Conservation (phyloP, 2,888 invertebrate genomes). For the Hydrotaea diabolus region DNA sequence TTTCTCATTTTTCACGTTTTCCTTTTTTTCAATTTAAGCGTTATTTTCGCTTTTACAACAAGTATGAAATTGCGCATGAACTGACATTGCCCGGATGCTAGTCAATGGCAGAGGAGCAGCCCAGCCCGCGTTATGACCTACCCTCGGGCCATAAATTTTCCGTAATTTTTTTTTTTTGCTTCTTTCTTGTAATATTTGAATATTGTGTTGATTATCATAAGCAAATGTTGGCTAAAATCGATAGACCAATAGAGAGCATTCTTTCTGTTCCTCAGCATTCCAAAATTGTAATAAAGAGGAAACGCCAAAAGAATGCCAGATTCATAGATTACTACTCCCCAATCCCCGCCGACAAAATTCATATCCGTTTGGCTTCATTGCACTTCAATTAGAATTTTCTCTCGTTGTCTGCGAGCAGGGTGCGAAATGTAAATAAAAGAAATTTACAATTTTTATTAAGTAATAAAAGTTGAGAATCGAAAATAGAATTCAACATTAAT, state of each 20-base stretch:
- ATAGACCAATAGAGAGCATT: conserved; percentile 17
- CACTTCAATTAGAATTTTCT: background rate
- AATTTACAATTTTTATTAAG: conserved; percentile 22
- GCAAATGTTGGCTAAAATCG: conserved; percentile 38
- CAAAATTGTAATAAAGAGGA: background rate
- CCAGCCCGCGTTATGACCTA: background rate
- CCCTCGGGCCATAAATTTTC: background rate
- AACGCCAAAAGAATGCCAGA: background rate
- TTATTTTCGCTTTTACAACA: background rate
- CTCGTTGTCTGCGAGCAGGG: background rate
- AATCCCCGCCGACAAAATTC: background rate
- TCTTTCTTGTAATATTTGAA: conserved; percentile 36
- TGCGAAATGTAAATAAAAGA: background rate
- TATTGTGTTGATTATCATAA: conserved; percentile 53
- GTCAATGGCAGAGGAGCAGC: background rate
- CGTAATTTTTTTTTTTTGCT: background rate
- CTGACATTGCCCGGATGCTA: background rate
- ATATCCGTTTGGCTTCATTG: background rate
- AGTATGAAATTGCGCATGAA: background rate
- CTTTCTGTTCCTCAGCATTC: background rate
- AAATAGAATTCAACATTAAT: background rate
- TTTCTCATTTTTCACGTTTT: background rate
- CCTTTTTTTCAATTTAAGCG: background rate
- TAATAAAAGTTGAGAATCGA: conserved; percentile 3
- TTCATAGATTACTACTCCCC: background rate